Evolutionary conservation across 1,140 invertebrate species (phyloP).

Genomic region (Anthonomus grandis): DNA sequence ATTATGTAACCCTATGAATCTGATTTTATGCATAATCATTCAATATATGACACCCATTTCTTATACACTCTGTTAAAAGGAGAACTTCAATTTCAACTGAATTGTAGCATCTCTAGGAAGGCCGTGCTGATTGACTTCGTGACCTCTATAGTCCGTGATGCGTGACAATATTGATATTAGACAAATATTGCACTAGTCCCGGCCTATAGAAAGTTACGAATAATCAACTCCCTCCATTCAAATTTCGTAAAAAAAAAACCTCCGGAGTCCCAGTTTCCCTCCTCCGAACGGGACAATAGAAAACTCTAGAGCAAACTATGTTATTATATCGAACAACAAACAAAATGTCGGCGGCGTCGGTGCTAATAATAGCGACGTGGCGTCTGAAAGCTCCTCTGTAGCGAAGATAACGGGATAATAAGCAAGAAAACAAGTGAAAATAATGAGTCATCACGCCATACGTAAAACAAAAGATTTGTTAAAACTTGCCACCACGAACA

Average conservation of each 20-base stretch:
- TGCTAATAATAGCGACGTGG: conserved; percentile 18
- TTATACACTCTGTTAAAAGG: no score
- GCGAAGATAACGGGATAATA: conserved; percentile 24
- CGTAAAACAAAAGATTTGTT: conserved; percentile 18
- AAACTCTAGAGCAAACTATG: not conserved
- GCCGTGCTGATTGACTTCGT: no score
- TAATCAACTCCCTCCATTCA: conserved; percentile 9
- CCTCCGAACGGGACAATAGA: no score
- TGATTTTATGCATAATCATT: no score
- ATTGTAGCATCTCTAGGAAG: no score
- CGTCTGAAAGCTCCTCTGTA: conserved; percentile 7
- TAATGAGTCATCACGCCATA: conserved; percentile 25
- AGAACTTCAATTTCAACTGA: no score
- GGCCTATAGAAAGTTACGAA: conserved; percentile 45
- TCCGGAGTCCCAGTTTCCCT: no score
- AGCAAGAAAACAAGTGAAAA: conserved; percentile 20
- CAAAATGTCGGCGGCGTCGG: conserved; percentile 17
- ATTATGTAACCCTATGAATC: no score
- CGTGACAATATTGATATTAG: conserved; percentile 46
- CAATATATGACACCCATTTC: no score
- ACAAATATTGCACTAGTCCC: conserved; percentile 49
- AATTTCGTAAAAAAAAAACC: no score
- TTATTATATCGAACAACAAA: conserved; percentile 20
- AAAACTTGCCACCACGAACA: no score
- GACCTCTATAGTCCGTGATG: conserved; percentile 46